Evolutionary conservation across 2,113 vertebrate species (phyloP), one percentile per base, ranked within the genome.

Genomic region (Dipodomys ordii): DNA sequence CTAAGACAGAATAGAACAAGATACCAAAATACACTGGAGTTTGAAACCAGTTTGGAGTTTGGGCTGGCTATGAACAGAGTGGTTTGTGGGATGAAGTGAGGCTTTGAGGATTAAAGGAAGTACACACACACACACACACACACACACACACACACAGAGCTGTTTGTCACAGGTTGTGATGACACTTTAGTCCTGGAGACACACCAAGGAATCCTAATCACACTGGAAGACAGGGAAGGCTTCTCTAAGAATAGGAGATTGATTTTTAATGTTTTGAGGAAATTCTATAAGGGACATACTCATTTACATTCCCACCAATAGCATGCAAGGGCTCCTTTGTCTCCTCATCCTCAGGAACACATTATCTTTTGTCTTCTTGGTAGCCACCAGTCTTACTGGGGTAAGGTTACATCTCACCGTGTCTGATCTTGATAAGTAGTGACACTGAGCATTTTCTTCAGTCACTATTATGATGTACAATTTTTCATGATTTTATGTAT

Each of bases 151-250:
- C 39, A 39, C 39, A 39, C 39, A 39, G 39, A 39, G 39, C 39
- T 39, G 39, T 19, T 22, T 35, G 12, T 12, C 3, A 4, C 0
- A 0, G 4, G 32, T n/a, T 60, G 60, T 10, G 18, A 15, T 57
- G 53, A 57, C 53, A 57, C 15, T 57, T 57, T 16, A 57, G 11
- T 53, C 0, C 0, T 15, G 8, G 3, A 13, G 20, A 10, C 28
- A 12, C 30, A 73, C 30, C 30, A 30, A 27, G 46, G 32, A 32
- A 67, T 10, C 46, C 53, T n/a, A 16, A 16, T 39, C 62, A n/a
- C 8, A 12, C 32, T 22, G 3, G 71, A 10, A 76, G 72, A 20
- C 0, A 1, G n/a, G 5, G 28, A 27, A 2, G 27, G 0, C 13
- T 30, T 28, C 44, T 0, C 60, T 6, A 49, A 69, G 30, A 69